Evolutionary conservation across 2,797 vertebrate genomes (phyloP).

Genomic region (Chromis chromis): DNA sequence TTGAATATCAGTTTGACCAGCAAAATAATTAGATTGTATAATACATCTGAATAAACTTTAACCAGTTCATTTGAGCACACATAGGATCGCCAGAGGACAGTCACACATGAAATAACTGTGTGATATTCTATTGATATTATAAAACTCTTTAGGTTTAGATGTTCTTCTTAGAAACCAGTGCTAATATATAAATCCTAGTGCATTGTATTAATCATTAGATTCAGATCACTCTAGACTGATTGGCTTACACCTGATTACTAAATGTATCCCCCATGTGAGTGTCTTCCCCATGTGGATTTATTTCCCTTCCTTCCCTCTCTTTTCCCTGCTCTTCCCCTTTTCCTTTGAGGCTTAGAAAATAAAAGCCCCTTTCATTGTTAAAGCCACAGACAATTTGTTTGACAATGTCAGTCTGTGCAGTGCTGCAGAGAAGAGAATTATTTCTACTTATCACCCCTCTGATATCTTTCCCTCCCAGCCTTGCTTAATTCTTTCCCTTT

Average conservation of each 20-base stretch:
- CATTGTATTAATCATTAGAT: neutral
- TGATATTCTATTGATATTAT: too few species aligned
- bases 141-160: neutral
- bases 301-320: neutral
- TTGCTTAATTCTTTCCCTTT: conserved; percentile 68
- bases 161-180: neutral
- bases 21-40: too few species aligned
- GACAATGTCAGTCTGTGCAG: conserved; percentile 54
- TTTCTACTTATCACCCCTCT: conserved; percentile 75
- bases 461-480: conserved; percentile 59
- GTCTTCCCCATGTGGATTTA: neutral
- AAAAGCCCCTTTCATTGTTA: conserved; percentile 53
- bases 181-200: neutral
- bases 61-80: too few species aligned
- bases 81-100: too few species aligned
- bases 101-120: too few species aligned
- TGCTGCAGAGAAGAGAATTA: conserved; percentile 70
- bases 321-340: neutral
- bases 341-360: conserved; percentile 46
- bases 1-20: too few species aligned
- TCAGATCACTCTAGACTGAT: neutral
- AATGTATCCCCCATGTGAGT: neutral
- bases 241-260: neutral
- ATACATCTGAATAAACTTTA: too few species aligned
- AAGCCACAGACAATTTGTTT: conserved; percentile 59